Conservation (phyloP, 2,888 invertebrate species). For the Heliconius sara region DNA sequence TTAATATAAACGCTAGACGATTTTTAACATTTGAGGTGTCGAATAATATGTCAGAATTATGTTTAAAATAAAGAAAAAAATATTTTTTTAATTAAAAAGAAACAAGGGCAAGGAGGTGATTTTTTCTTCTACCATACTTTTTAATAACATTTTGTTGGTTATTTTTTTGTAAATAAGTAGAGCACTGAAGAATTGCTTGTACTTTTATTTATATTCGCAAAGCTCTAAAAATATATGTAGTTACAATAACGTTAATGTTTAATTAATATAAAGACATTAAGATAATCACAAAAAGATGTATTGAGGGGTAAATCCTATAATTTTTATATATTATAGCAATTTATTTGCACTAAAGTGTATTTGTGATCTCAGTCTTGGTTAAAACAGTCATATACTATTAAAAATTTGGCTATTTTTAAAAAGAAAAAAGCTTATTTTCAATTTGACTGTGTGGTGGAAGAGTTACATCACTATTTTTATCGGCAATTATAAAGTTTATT, state of each 20-base stretch:
- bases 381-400: not conserved
- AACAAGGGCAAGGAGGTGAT: too few species aligned
- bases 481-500: not conserved
- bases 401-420: not conserved
- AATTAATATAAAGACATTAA: conserved; percentile 1
- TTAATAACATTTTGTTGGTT: not conserved
- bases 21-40: too few species aligned
- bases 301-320: conserved; percentile 11
- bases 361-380: not conserved
- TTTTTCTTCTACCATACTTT: too few species aligned
- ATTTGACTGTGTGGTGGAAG: not conserved
- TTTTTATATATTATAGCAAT: not conserved
- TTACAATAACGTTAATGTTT: not conserved
- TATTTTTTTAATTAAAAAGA: too few species aligned
- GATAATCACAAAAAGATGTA: conserved; percentile 9
- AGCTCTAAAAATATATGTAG: not conserved
- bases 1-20: too few species aligned
- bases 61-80: too few species aligned
- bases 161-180: not conserved
- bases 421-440: not conserved
- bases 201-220: not conserved
- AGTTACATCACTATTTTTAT: not conserved
- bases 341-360: not conserved
- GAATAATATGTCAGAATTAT: too few species aligned
- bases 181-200: not conserved